Conservation (phyloP, 2,888 invertebrate species). For the Tenthredo mesomela region DNA sequence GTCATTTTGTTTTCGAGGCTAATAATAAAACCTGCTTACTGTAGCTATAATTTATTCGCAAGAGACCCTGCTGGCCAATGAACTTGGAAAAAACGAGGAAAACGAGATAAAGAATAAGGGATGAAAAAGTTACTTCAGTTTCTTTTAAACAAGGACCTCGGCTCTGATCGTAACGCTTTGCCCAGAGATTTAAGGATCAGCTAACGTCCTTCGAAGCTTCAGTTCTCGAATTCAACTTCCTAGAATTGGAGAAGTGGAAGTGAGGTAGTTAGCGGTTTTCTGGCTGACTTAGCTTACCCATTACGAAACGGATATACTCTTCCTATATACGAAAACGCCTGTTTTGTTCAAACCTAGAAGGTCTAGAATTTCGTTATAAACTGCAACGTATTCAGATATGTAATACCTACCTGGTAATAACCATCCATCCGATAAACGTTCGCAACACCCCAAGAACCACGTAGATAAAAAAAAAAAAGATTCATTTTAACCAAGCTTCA, state of each 20-base stretch:
- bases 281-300: constrained; percentile 19
- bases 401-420: neutral
- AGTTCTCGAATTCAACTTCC: constrained; percentile 30
- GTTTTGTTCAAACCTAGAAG: neutral
- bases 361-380: neutral
- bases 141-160: constrained; percentile 6
- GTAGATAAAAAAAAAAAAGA: neutral
- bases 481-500: neutral
- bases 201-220: constrained; percentile 44
- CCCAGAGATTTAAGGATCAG: constrained; percentile 45
- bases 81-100: neutral
- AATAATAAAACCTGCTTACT: neutral
- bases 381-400: neutral
- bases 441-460: neutral
- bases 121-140: constrained; percentile 9
- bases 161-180: constrained; percentile 26
- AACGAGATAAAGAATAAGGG: neutral
- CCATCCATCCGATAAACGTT: neutral
- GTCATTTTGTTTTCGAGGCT: constrained; percentile 12
- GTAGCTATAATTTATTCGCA: constrained; percentile 11
- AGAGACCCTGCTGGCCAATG: neutral
- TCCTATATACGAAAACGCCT: neutral
- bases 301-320: neutral
- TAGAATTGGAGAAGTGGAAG: neutral
- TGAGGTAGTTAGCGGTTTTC: constrained; percentile 47